A percentile compares a stretch with the other conserved stretches of the same genome.
Evolutionary conservation across 2,888 invertebrate species (phyloP).

Genomic region (Pediacus dermestoides): DNA sequence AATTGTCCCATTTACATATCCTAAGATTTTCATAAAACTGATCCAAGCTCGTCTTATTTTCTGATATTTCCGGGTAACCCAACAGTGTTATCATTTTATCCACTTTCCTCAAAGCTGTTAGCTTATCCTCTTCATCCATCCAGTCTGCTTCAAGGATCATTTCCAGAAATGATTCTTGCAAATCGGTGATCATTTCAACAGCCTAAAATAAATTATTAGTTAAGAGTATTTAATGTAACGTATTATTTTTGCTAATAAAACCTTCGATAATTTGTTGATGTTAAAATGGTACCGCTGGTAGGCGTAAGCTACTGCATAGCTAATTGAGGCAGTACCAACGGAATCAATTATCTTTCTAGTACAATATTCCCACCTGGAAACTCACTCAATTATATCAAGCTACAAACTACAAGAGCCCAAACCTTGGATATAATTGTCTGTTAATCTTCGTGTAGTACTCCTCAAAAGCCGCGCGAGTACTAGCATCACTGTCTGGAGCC

Average conservation of each 20-base stretch:
- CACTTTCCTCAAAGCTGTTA: slow-evolving; percentile 51
- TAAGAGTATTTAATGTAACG: slow-evolving; percentile 5
- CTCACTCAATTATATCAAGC: slow-evolving; percentile 1
- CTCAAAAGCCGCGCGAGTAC: slow-evolving; percentile 39
- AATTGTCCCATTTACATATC: slow-evolving; percentile 46
- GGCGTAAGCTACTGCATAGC: slow-evolving; percentile 44
- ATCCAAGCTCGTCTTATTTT: slow-evolving; percentile 33
- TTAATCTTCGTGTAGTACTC: slow-evolving; percentile 36
- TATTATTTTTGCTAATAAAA: slow-evolving; percentile 27
- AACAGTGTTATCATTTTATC: slow-evolving; percentile 48
- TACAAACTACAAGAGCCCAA: not conserved
- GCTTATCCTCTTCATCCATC: slow-evolving; percentile 54
- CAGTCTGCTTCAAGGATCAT: slow-evolving; percentile 50
- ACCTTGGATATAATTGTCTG: slow-evolving; percentile 31
- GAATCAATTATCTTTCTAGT: slow-evolving; percentile 42
- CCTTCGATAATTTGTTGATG: slow-evolving; percentile 36
- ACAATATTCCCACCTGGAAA: slow-evolving; percentile 45
- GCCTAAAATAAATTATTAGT: slow-evolving; percentile 29
- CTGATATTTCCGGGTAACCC: slow-evolving; percentile 41
- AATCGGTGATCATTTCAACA: slow-evolving; percentile 47
- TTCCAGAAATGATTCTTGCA: slow-evolving; percentile 50
- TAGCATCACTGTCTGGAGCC: slow-evolving; percentile 42
- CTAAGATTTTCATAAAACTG: slow-evolving; percentile 43
- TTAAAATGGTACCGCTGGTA: slow-evolving; percentile 43
- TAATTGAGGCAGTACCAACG: slow-evolving; percentile 34